Evolutionary conservation across 2,888 invertebrate genomes (phyloP).

Genomic region (Philonicus albiceps): DNA sequence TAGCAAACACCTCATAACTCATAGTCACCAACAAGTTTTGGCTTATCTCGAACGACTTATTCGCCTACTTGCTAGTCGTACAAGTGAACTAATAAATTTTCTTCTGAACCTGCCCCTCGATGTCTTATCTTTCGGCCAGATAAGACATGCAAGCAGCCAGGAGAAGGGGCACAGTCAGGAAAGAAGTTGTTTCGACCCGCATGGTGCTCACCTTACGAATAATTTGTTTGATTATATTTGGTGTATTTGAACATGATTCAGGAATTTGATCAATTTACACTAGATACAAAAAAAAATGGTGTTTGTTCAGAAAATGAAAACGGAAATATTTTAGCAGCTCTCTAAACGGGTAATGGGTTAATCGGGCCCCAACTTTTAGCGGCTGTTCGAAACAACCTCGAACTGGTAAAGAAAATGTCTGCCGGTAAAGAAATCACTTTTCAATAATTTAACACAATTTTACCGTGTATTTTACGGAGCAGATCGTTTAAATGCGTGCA

Average conservation of each 20-base stretch:
- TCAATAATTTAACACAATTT: not conserved
- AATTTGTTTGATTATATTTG: not conserved
- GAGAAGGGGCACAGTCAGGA: not conserved
- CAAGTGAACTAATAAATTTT: not conserved
- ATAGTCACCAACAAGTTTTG: not conserved
- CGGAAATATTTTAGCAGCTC: not conserved
- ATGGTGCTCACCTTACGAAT: not conserved
- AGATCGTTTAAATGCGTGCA: not conserved
- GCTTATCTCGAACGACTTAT: not conserved
- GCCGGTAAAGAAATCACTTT: not conserved
- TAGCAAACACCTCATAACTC: not conserved
- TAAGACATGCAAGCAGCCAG: not conserved
- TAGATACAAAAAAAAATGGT: not conserved
- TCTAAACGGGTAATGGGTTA: not conserved
- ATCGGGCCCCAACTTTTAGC: not conserved
- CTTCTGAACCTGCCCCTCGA: not conserved
- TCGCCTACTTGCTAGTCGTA: not conserved
- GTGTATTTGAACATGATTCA: not conserved
- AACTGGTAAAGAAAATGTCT: not conserved
- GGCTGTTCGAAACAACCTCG: not conserved
- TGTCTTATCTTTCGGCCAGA: not conserved
- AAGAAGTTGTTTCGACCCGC: not conserved
- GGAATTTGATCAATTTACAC: not conserved
- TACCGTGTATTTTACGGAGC: not conserved
- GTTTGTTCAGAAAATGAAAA: not conserved